Base-by-base conservation (phyloP, 2,888 invertebrate species). In the Meloe dianella region DNA sequence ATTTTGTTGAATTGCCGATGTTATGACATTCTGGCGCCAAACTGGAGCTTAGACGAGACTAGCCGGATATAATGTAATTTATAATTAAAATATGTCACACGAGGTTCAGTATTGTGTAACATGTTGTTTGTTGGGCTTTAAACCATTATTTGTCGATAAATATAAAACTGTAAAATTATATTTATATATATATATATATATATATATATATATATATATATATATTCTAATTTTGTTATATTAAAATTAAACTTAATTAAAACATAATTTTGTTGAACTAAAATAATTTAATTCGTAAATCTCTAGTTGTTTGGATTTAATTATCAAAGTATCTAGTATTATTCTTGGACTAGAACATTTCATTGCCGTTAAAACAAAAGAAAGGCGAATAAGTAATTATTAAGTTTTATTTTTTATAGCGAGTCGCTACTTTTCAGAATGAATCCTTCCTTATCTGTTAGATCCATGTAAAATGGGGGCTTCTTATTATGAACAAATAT, bases 71-170 rank as follows among this genome's bases (percentile, higher is more conserved):
- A 27, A 62, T 38, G 38, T 47, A 30, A 58, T 58, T 62, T 32
- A 61, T 61, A 63, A 66, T 66, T 60, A 66, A 63, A 66, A 66
- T 66, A 57, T 66, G 66, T 63, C 60, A 63, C 20, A 63, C 47
- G 17, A 7, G 17, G 20, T 47, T 47, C 17, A 47, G 7, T 17
- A 47, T 47, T 47, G 47, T 47, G 20, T 20, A 20, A 47, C 20
- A 47, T 47, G 47, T 47, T 47, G 47, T 47, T 47, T 47, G 47
- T 20, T 47, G 47, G 20, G 20, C 47, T 47, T 47, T 47, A 47
- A 38, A 47, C 9, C 5, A 47, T 47, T 47, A 47, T 47, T 47
- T 47, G 20, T 47, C 17, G 47, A 47, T 47, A 47, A 47, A 47
- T 47, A 20, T 20, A 2, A 17, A 47, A 20, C 47, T 7, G 9